Evolutionary conservation across 2,113 vertebrate genomes (phyloP), one percentile per base, ranked within the genome.

Genomic region (Bufo gargarizans): DNA sequence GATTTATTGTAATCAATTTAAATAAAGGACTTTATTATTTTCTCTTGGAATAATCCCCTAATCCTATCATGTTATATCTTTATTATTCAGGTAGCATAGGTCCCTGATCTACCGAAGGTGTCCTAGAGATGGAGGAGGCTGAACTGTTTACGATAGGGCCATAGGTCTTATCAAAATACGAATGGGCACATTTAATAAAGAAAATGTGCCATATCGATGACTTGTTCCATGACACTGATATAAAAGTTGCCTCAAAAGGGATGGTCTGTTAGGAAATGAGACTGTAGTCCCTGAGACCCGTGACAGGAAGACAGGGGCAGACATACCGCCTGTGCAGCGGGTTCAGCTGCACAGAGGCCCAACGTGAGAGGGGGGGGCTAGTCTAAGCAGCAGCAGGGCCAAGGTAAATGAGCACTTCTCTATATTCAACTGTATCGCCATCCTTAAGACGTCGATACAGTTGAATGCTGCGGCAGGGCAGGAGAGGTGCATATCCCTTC

Each of bases 11-110:
- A 55, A 78, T 56, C 49, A 78, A 22, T 78, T 78, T 78, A 78
- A 78, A 55, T 53, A 78, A 78, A 78, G 77, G 77, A 78, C 22
- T 78, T 53, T 2, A 5, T 22, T 22, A 11, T 55, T n/a, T 55
- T 78, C 50, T 78, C 49, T 78, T 11, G 50, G 50, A 78, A 53
- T 78, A 55, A 78, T 78, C 76, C 53, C 49, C 49, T 78, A 53
- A 78, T 55, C 50, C 77, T 55, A 50, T 22, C 77, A 78, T 55
- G 19, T 78, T 20, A 55, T 50, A 22, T 55, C 76, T 53, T 77
- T 77, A 77, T 9, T 77, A 77, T 77, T 53, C 9, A 19, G 76
- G 76, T 53, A 55, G 76, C 17, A 77, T 53, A 55, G 49, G 17
- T 20, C 43, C 49, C 50, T 77, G 47, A 77, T 19, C 74, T 19